Percentiles rank a stretch among this genome's conserved stretches.
These are phyloP conservation scores for Dryocosmus kuriphilus DNA, from an alignment of 2,888 invertebrate species.

Conservation along the genomic window DNA sequence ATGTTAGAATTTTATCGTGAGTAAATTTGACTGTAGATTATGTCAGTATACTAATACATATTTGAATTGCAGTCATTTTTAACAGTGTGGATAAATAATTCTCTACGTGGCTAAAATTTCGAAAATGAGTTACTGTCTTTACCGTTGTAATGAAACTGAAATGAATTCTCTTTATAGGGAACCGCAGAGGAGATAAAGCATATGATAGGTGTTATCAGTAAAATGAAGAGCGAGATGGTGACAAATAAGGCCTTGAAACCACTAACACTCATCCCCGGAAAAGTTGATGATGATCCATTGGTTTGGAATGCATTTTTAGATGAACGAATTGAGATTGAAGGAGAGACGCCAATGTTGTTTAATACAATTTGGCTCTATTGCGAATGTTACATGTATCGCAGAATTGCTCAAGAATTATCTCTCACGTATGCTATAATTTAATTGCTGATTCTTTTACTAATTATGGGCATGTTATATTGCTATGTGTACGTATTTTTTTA, in stretches of 20 bases:
- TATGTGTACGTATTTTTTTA: too few relatives aligned
- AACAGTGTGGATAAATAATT: too few relatives aligned
- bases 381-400: slow-evolving; percentile 95
- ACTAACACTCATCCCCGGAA: slow-evolving; percentile 73
- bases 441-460: too few relatives aligned
- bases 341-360: slow-evolving; percentile 80
- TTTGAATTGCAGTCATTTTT: too few relatives aligned
- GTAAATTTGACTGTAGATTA: too few relatives aligned
- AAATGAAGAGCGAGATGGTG: slow-evolving; percentile 92
- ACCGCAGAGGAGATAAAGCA: slow-evolving; percentile 85
- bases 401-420: slow-evolving; percentile 84
- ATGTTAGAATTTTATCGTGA: too few relatives aligned
- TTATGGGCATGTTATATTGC: background rate
- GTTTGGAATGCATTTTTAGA: slow-evolving; percentile 86
- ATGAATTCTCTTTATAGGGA: slow-evolving; percentile 78
- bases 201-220: slow-evolving; percentile 87
- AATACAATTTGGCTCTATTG: slow-evolving; percentile 91
- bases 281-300: slow-evolving; percentile 80
- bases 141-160: slow-evolving; percentile 48
- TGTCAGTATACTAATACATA: too few relatives aligned
- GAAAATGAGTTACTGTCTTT: background rate
- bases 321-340: slow-evolving; percentile 72
- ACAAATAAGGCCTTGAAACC: slow-evolving; percentile 90
- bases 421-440: slow-evolving; percentile 79
- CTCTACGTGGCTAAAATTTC: background rate